Base-by-base conservation (phyloP, 64 coral and sea anemone species). In the Stichodactyla mertensii region DNA sequence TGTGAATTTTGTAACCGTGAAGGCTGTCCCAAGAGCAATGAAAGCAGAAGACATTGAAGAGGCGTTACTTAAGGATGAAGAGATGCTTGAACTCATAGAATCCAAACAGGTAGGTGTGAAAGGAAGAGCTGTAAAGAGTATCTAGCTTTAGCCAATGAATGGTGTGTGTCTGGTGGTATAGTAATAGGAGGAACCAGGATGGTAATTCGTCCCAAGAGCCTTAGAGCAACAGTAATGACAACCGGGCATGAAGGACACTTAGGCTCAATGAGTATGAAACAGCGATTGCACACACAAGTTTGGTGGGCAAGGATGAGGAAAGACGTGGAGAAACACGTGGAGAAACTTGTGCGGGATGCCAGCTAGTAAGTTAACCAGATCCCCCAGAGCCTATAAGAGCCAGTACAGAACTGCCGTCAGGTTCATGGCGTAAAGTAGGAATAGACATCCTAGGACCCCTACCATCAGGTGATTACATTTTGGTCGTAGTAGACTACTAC, bases 31-130 rank as follows among this genome's bases (percentile, higher is more conserved):
- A 55, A 79, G 55, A 86, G 88, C 55, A 70, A 84, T 85, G 27
- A 81, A 52, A 52, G 23, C 78, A 8, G 26, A 77, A 88, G 91
- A 92, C 22, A 86, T 92, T 81, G 86, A 92, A 84, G 11, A 16
- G 64, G 91, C 20, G 84, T 82, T 80, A n/a, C 14, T 52, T 16
- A 57, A 80, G 61, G 86, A 92, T 51, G 4, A 23, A 20, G 91
- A 92, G 45, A 61, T 92, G 51, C 57, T 8, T 15, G 71, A 45
- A 55, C 79, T 61, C 14, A 82, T 31, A 20, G 61, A 59, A 52
- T 70, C 64, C 64, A 79, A 71, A 88, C 78, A 26, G 61, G 58
- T 51, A 77, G 36, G 6, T 81, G 85, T 20, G 90, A 86, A n/a
- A 52, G 28, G 20, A 51, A 81, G 52, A 57, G 61, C 6, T 80